Percentiles rank a stretch among this genome's conserved stretches.
Evolutionary conservation across 2,888 invertebrate genomes (phyloP).

Genomic region (Caenorhabditis sp.): DNA sequence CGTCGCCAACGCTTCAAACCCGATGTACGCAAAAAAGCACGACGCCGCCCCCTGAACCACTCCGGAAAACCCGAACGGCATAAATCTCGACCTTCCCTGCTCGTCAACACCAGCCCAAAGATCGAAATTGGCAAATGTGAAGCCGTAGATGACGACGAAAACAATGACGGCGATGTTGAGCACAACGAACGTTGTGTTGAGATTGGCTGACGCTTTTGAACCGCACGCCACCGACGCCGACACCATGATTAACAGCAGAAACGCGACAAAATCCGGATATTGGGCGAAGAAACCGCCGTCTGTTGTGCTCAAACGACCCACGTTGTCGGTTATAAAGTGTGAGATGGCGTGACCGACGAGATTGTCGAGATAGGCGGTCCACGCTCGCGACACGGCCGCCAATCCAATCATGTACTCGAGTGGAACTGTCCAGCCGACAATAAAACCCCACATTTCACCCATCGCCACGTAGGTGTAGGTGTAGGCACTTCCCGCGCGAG

Average conservation of each 20-base stretch:
- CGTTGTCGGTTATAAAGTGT: constrained; percentile 17
- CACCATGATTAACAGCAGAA: constrained; percentile 31
- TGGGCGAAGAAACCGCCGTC: constrained; percentile 38
- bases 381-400: constrained; percentile 72
- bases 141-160: constrained; percentile 77
- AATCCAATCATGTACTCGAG: constrained; percentile 81
- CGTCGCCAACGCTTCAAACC: constrained; percentile 49
- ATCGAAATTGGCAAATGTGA: constrained; percentile 82
- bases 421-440: constrained; percentile 73
- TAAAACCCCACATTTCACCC: constrained; percentile 91
- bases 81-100: constrained; percentile 36
- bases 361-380: constrained; percentile 72
- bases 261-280: constrained; percentile 44
- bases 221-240: constrained; percentile 68
- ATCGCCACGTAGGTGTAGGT: constrained; percentile 95
- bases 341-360: constrained; percentile 40
- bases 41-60: constrained; percentile 44
- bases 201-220: constrained; percentile 71
- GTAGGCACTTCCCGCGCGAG: constrained; percentile 79
- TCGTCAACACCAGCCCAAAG: constrained; percentile 77
- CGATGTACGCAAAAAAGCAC: constrained; percentile 52
- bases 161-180: constrained; percentile 61
- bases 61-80: constrained; percentile 49
- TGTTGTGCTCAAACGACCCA: constrained; percentile 25
- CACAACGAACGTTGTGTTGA: constrained; percentile 71